Percentiles rank a stretch among this genome's conserved stretches.
phyloP scores from a whole-genome alignment of 2,797 vertebrate genomes.

The Sebastiscus albofasciatus region DNA sequence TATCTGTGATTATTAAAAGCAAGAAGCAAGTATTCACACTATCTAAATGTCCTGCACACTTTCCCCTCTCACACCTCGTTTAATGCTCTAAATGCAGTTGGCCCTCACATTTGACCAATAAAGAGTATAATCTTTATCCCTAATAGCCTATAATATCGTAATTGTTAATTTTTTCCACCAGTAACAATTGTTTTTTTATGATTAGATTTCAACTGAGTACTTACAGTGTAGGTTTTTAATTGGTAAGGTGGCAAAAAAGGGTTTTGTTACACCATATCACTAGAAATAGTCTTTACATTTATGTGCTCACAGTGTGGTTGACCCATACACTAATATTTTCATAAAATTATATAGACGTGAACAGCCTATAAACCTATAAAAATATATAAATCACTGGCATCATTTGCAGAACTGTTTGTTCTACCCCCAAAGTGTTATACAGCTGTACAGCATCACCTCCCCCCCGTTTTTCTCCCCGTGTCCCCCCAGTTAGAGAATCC shows the following conservation, averaged over 20 bases:
- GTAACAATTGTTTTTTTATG: conserved; percentile 48
- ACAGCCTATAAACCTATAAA: conserved; percentile 20
- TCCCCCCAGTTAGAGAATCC: conserved; percentile 47
- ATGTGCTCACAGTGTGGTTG: conserved; percentile 1
- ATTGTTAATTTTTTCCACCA: conserved; percentile 41
- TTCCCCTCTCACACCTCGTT: conserved; percentile 45
- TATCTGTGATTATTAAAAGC: conserved; percentile 13
- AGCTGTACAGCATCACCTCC: conserved; percentile 35
- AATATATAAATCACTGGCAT: conserved; percentile 32
- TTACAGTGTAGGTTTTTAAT: conserved; percentile 6
- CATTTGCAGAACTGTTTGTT: conserved; percentile 6
- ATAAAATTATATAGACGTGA: conserved; percentile 22
- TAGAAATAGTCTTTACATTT: conserved; percentile 12
- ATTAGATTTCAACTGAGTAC: conserved; percentile 28
- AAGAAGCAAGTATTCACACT: not conserved
- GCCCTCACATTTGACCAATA: conserved; percentile 48
- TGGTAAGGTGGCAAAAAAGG: not conserved
- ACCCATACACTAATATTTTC: not conserved
- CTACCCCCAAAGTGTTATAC: conserved; percentile 9
- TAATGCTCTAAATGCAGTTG: conserved; percentile 59
- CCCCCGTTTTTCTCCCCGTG: conserved; percentile 2
- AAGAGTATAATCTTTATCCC: conserved; percentile 43
- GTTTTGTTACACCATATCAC: not conserved
- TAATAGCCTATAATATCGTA: conserved; percentile 60
- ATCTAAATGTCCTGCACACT: not conserved